A percentile compares a stretch with the other conserved stretches of the same genome.
Evolutionary conservation across 2,888 invertebrate genomes (phyloP).

Genomic region (Mactromeris polynyma): DNA sequence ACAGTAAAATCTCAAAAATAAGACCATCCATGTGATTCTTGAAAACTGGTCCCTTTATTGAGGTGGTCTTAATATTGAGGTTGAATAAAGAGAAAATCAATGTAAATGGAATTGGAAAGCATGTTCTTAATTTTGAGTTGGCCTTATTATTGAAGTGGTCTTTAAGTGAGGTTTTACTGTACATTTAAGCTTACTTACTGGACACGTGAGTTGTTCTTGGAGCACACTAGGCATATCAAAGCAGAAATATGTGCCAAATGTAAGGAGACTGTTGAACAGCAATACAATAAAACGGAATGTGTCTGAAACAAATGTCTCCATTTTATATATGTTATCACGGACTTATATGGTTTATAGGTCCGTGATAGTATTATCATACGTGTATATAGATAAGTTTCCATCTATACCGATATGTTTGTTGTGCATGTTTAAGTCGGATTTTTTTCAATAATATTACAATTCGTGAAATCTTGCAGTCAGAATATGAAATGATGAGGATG

Average conservation of each 20-base stretch:
- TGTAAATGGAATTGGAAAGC: not conserved
- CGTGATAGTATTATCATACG: no score
- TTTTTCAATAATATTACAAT: no score
- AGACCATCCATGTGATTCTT: no score
- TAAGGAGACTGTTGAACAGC: not conserved
- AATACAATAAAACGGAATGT: constrained; percentile 6
- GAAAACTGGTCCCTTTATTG: not conserved
- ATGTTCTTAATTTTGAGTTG: not conserved
- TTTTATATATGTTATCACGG: not conserved
- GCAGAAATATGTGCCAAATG: constrained; percentile 24
- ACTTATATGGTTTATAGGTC: no score
- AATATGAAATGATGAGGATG: no score
- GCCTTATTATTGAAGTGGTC: not conserved
- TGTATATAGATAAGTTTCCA: no score
- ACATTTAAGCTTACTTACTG: not conserved
- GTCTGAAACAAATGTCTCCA: not conserved
- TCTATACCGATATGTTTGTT: no score
- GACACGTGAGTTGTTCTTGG: not conserved
- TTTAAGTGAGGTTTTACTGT: not conserved
- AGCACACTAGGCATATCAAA: constrained; percentile 21
- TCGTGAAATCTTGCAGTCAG: no score
- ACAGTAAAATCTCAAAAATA: no score
- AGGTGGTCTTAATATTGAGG: not conserved
- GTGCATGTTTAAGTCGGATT: no score
- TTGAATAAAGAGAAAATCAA: no score